These are phyloP conservation scores for Alcis repandata DNA, from an alignment of 2,888 invertebrate genomes.

Conservation along the genomic window DNA sequence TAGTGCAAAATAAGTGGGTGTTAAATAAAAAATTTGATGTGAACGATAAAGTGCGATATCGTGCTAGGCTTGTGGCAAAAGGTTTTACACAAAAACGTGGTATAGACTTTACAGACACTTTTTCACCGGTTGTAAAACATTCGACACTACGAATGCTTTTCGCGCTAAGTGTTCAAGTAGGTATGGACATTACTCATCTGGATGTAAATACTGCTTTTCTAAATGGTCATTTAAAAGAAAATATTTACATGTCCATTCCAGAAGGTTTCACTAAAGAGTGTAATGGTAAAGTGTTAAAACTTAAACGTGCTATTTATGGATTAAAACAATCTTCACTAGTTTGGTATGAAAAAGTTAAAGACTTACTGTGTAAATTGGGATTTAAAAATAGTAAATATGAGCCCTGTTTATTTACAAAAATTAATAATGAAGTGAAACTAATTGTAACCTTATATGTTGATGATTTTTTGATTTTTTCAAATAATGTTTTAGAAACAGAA, in stretches of 20 bases:
- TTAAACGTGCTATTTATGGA: constrained; percentile 46
- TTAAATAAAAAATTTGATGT: too few species aligned
- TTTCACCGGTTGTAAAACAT: constrained; percentile 38
- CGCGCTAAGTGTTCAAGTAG: constrained; percentile 27
- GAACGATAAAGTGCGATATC: too few species aligned
- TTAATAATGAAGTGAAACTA: constrained; percentile 30
- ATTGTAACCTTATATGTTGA: constrained; percentile 47
- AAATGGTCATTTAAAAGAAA: constrained; percentile 34
- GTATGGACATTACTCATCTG: too few species aligned
- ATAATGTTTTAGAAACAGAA: too few species aligned
- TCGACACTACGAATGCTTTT: constrained; percentile 40
- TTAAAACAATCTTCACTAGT: constrained; percentile 47
- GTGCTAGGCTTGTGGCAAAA: too few species aligned
- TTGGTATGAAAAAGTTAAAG: constrained; percentile 37
- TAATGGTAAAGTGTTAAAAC: constrained; percentile 40
- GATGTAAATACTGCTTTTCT: constrained; percentile 39
- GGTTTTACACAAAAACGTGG: constrained; percentile 38
- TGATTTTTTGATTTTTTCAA: constrained; percentile 46
- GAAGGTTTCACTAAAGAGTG: constrained; percentile 5
- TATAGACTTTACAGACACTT: constrained; percentile 35
- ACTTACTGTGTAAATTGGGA: constrained; percentile 30
- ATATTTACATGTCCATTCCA: constrained; percentile 45
- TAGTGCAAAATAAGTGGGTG: too few species aligned
- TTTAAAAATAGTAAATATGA: constrained; percentile 46
- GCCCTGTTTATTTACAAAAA: constrained; percentile 51